phyloP scores from a whole-genome alignment of 2,888 invertebrate species.

The Abrostola tripartita region DNA sequence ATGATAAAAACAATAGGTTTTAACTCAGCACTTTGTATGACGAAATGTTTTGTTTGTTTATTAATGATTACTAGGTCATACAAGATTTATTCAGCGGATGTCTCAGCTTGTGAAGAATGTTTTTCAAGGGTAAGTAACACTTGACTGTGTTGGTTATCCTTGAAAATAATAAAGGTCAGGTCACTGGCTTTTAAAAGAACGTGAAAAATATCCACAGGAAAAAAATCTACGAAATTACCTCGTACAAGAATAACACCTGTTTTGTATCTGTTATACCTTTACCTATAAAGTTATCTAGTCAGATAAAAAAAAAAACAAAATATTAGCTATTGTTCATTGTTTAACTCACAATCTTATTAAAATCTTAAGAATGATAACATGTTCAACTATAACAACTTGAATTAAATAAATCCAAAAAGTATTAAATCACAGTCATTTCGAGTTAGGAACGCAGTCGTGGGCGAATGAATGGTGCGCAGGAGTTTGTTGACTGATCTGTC shows the following conservation, averaged over 20 bases:
- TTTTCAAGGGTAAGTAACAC: background rate
- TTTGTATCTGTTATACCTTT: too few species aligned
- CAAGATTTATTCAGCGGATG: slow-evolving; percentile 27
- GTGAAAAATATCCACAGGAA: background rate
- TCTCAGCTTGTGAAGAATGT: background rate
- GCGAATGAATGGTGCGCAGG: slow-evolving; percentile 77
- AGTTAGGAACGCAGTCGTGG: slow-evolving; percentile 68
- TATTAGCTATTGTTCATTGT: too few species aligned
- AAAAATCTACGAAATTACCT: background rate
- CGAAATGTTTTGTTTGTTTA: slow-evolving; percentile 30
- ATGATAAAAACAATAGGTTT: slow-evolving; percentile 49
- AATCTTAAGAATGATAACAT: background rate
- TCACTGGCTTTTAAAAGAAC: background rate
- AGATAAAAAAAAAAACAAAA: too few species aligned
- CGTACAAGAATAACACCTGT: too few species aligned
- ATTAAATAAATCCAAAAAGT: slow-evolving; percentile 38
- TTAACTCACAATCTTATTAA: background rate
- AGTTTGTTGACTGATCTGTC: slow-evolving; percentile 81
- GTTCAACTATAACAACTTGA: slow-evolving; percentile 18
- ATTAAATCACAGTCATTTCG: slow-evolving; percentile 50
- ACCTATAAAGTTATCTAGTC: too few species aligned
- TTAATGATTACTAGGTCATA: slow-evolving; percentile 34
- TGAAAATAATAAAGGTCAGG: slow-evolving; percentile 4
- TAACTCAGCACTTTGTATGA: slow-evolving; percentile 41
- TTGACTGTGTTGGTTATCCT: slow-evolving; percentile 13